A percentile compares a stretch with the other conserved stretches of the same genome.
Conservation (phyloP, 2,113 vertebrate genomes). For the Ancistrus triradiatus region DNA sequence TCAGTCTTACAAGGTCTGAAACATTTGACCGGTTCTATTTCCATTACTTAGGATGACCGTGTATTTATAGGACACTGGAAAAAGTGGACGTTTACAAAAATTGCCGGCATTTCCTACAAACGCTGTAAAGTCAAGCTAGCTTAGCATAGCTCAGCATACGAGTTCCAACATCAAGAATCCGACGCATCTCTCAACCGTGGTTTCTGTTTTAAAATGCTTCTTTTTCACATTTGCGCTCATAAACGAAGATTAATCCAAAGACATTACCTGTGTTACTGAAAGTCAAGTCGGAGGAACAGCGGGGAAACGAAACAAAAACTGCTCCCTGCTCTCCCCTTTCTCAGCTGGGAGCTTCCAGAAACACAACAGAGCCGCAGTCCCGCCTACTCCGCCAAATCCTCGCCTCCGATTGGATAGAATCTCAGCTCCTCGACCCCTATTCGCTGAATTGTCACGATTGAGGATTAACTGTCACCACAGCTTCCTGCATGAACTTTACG, state of each 20-base stretch:
- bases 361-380: conserved; percentile 56
- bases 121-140: not conserved
- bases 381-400: conserved; percentile 30
- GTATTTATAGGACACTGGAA: no score
- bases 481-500: no score
- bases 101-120: not conserved
- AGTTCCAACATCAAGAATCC: not conserved
- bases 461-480: conserved; percentile 6
- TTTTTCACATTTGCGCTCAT: not conserved
- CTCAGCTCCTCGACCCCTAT: not conserved
- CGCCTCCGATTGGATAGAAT: conserved; percentile 52
- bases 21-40: not conserved
- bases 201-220: not conserved
- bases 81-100: no score
- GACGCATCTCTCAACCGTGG: not conserved
- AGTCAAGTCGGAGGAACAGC: conserved; percentile 16
- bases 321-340: conserved; percentile 42
- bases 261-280: conserved; percentile 62
- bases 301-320: conserved; percentile 53
- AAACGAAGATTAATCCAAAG: conserved; percentile 1
- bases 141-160: not conserved
- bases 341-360: conserved; percentile 49
- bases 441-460: conserved; percentile 31
- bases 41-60: not conserved
- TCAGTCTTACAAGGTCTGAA: not conserved